A percentile compares a stretch with the other conserved stretches of the same genome.
Evolutionary conservation across 2,797 vertebrate species (phyloP).

Genomic region (Brotula barbata): DNA sequence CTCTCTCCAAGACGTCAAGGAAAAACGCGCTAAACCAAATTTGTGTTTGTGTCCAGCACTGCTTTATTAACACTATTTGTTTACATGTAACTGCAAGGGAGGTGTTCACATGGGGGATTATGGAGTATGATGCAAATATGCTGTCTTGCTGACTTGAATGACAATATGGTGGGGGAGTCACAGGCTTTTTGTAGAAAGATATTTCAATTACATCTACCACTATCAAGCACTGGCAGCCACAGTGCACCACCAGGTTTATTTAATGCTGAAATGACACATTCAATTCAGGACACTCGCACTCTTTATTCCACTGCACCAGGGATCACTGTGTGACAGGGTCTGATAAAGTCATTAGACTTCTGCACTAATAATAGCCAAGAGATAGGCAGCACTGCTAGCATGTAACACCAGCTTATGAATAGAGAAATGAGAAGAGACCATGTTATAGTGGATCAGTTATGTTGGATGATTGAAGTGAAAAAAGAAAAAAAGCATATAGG

Average conservation of each 20-base stretch:
- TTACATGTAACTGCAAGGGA: too few relatives aligned
- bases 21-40: too few relatives aligned
- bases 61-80: too few relatives aligned
- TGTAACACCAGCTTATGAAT: constrained; percentile 54
- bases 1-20: too few relatives aligned
- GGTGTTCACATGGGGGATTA: too few relatives aligned
- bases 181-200: constrained; percentile 7
- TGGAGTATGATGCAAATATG: constrained; percentile 11
- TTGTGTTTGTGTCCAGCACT: too few relatives aligned
- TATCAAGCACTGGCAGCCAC: constrained; percentile 48
- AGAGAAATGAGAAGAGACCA: constrained; percentile 57
- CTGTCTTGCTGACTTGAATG: constrained; percentile 3
- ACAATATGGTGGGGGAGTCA: not conserved
- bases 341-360: constrained; percentile 70
- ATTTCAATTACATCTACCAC: constrained; percentile 11
- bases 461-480: constrained; percentile 47
- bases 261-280: constrained; percentile 73
- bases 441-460: constrained; percentile 61
- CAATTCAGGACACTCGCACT: constrained; percentile 70
- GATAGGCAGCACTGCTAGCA: constrained; percentile 41
- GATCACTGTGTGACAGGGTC: constrained; percentile 50
- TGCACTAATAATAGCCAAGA: constrained; percentile 29
- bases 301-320: constrained; percentile 29
- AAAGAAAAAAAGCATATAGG: constrained; percentile 46
- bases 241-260: constrained; percentile 61